Base-by-base conservation (phyloP, 2,888 invertebrate species). In the Biston betularia region DNA sequence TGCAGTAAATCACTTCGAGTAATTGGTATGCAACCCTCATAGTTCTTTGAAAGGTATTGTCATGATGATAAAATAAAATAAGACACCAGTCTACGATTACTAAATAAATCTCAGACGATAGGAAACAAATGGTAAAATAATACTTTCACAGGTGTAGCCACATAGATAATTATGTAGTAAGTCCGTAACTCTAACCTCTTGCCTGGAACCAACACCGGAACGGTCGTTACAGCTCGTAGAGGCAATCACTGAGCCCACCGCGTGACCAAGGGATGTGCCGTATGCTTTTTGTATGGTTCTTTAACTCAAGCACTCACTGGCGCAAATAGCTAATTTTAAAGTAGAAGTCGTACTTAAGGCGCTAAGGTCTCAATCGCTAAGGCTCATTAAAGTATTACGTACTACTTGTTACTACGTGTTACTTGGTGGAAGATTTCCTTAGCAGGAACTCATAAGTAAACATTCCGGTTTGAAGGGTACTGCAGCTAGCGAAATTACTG, bases 171-270 rank as follows among this genome's bases (percentile, higher is more conserved):
- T 60, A 55, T 65, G 60, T 56, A n/a, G 66, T 55, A 63, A 59
- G 59, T 59, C 59, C 45, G 46, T 45, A 54, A 44, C 35, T 1
- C 35, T 34, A 38, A 38, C 38, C 34, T 53, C 49, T n/a, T 24
- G 52, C 24, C 45, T 48, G 44, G 24, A 34, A 14, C 15, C 50
- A 14, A 8, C 57, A 60, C 55, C 48, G 57, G 35, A 53, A 57
- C 53, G 59, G 60, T 52, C 52, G 44, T 33, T 49, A 54, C 5
- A 42, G 33, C 56, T 57, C 46, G 40, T 48, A 42, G 33, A 52
- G 49, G 71, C 75, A 86, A 87, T 87, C 86, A 84, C 78, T 80
- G 84, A 82, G 81, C 73, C 74, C 81, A 73, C 78, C 79, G 84
- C 86, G 80, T 87, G 83, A 86, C 84, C 68, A 63, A 73, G 67